These are phyloP conservation scores for Caenorhabditis sp. DNA, from an alignment of 2,888 invertebrate species.

Conservation along the genomic window DNA sequence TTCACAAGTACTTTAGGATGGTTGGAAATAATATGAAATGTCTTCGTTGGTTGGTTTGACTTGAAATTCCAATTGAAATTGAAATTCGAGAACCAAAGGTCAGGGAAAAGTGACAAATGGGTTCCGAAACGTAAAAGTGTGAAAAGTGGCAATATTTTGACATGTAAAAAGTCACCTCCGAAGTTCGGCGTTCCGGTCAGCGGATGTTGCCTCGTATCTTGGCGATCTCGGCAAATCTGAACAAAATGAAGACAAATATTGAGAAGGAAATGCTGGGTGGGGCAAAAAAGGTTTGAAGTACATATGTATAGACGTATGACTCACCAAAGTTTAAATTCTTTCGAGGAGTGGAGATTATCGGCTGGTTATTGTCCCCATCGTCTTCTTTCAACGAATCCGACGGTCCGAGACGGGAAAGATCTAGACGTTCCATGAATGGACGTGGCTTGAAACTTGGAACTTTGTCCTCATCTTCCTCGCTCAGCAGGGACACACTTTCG, in stretches of 20 bases:
- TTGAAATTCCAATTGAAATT: background rate
- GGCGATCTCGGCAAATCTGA: constrained; percentile 66
- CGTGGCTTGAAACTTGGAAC: constrained; percentile 2
- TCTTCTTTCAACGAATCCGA: constrained; percentile 26
- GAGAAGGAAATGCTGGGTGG: background rate
- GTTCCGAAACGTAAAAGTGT: background rate
- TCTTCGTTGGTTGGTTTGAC: no score
- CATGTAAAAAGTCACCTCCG: constrained; percentile 37
- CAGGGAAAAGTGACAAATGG: constrained; percentile 6
- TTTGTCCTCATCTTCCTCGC: constrained; percentile 44
- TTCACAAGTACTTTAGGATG: constrained; percentile 14
- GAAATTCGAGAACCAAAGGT: constrained; percentile 17
- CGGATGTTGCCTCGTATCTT: constrained; percentile 49
- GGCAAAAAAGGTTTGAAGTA: constrained; percentile 17
- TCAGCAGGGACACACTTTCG: constrained; percentile 32
- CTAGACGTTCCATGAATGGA: constrained; percentile 48
- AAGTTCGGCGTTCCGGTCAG: constrained; percentile 55
- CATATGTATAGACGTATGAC: no score
- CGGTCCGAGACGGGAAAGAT: constrained; percentile 44
- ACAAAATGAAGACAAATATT: constrained; percentile 50
- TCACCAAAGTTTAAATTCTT: constrained; percentile 54
- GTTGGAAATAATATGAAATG: no score
- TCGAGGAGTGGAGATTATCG: constrained; percentile 51
- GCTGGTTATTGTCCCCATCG: constrained; percentile 32
- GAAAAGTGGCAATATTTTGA: no score